Percentiles rank a stretch among this genome's conserved stretches.
phyloP scores from a whole-genome alignment of 1,140 invertebrate species.

The Euschistus heros region DNA sequence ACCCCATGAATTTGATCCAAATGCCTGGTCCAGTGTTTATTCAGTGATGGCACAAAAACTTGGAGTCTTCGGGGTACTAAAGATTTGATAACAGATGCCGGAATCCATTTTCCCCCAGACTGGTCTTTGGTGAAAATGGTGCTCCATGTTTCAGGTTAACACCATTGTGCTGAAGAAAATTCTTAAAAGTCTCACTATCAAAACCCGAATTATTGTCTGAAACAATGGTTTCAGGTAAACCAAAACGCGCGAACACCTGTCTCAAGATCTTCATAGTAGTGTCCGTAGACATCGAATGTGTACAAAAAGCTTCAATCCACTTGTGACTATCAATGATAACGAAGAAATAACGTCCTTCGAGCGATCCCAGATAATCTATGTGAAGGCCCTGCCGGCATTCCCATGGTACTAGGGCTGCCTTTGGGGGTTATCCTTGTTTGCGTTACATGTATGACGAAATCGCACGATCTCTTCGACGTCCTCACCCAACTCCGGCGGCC shows the following conservation, averaged over 20 bases:
- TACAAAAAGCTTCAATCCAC: too few relatives aligned
- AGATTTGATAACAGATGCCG: conserved; percentile 4
- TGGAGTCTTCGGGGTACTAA: neutral
- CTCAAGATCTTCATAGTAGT: neutral
- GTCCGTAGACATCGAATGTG: neutral
- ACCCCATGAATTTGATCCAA: neutral
- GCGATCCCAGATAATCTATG: conserved; percentile 6
- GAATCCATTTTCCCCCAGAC: conserved; percentile 2
- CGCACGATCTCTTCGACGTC: conserved; percentile 34
- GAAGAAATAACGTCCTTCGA: too few relatives aligned
- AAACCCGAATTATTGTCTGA: too few relatives aligned
- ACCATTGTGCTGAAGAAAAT: conserved; percentile 7
- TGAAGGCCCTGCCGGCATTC: too few relatives aligned
- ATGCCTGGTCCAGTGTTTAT: neutral
- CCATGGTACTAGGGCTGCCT: too few relatives aligned
- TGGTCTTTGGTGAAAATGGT: conserved; percentile 4
- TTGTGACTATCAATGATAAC: too few relatives aligned
- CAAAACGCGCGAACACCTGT: neutral
- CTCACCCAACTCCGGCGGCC: conserved; percentile 33
- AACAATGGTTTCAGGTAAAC: neutral
- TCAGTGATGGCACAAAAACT: neutral
- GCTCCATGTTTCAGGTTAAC: too few relatives aligned
- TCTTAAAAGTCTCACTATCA: neutral
- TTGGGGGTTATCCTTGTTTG: too few relatives aligned
- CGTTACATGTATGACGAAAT: too few relatives aligned